These are phyloP conservation scores for Ciconia nigra DNA, from an alignment of 2,797 vertebrate species.

Conservation along the genomic window DNA sequence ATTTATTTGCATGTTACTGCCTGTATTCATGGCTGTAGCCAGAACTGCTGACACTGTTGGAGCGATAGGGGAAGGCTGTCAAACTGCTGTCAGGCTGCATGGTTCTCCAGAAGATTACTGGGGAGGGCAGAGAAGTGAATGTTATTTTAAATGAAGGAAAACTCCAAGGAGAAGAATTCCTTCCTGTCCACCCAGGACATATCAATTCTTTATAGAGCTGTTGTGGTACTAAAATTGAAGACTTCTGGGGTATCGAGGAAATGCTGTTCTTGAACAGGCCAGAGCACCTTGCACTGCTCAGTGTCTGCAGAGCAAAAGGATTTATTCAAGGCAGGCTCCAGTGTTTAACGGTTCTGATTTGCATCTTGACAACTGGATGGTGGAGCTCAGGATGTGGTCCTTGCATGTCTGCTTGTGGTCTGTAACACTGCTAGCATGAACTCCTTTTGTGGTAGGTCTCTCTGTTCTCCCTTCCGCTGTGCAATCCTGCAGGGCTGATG, in stretches of 20 bases:
- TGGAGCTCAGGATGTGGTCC: not conserved
- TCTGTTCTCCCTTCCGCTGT: not conserved
- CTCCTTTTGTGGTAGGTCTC: not conserved
- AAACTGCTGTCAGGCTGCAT: not conserved
- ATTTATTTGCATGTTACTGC: conserved; percentile 15
- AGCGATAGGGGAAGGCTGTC: not conserved
- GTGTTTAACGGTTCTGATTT: not conserved
- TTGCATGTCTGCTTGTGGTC: not conserved
- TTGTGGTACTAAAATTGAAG: not conserved
- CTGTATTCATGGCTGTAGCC: not conserved
- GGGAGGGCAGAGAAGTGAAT: not conserved
- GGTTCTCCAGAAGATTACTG: not conserved
- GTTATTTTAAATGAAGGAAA: not conserved
- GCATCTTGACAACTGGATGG: not conserved
- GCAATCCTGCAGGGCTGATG: not conserved
- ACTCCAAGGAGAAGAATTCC: not conserved
- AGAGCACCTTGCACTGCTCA: not conserved
- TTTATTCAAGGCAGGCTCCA: not conserved
- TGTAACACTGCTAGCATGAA: not conserved
- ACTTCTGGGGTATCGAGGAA: not conserved
- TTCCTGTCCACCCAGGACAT: not conserved
- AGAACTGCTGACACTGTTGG: conserved; percentile 16
- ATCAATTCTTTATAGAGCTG: not conserved
- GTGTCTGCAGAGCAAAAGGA: not conserved
- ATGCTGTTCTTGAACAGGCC: not conserved